A percentile compares a stretch with the other conserved stretches of the same genome.
These are phyloP conservation scores for Mantis religiosa DNA, from an alignment of 2,888 invertebrate genomes.

Conservation along the genomic window DNA sequence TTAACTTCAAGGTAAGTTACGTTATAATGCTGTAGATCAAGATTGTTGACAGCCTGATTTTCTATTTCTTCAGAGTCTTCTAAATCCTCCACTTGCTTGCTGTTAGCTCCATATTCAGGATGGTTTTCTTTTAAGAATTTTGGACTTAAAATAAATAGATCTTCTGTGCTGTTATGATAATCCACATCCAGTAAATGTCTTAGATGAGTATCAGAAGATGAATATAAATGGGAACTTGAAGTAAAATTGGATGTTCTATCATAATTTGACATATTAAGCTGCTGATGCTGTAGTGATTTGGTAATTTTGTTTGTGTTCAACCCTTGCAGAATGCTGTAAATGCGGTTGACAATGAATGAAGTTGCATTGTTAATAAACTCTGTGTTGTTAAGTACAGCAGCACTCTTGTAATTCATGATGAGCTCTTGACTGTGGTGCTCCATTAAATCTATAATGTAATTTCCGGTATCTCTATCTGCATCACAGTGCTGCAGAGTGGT, in stretches of 20 bases:
- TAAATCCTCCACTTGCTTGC: not conserved
- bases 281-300: not conserved
- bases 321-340: constrained; percentile 9
- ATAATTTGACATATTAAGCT: not conserved
- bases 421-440: not conserved
- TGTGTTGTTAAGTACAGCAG: not conserved
- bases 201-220: not conserved
- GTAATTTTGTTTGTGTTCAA: not conserved
- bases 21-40: not conserved
- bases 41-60: not conserved
- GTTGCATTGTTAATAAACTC: not conserved
- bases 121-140: not conserved
- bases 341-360: constrained; percentile 3
- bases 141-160: not conserved
- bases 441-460: constrained; percentile 3
- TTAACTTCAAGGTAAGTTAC: not conserved
- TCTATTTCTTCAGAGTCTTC: not conserved
- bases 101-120: not conserved
- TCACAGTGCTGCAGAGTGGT: not conserved
- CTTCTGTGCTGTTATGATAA: not conserved
- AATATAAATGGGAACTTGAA: not conserved
- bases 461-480: not conserved
- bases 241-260: not conserved
- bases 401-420: not conserved
- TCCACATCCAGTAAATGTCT: not conserved